phyloP scores from a whole-genome alignment of 2,113 vertebrate genomes.

The Pterocles gutturalis region DNA sequence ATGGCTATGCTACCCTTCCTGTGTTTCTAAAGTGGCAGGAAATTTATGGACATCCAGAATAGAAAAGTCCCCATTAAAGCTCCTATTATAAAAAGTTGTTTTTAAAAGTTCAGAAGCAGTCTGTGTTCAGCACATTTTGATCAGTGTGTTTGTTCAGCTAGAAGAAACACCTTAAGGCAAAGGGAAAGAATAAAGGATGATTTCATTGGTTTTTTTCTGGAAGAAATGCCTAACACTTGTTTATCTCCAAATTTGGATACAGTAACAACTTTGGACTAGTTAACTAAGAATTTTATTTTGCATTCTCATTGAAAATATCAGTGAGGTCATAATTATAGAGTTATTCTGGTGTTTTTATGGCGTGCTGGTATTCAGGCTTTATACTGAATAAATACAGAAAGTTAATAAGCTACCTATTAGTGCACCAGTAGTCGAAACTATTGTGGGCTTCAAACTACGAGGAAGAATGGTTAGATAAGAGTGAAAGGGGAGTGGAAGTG shows the following conservation, averaged over 20 bases:
- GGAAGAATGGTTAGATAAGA: not conserved
- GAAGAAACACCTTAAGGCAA: not conserved
- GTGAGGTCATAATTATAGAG: not conserved
- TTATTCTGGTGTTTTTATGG: not conserved
- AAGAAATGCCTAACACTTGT: not conserved
- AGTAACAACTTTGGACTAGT: not conserved
- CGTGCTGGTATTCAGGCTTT: not conserved
- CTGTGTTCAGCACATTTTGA: not conserved
- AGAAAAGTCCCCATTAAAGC: not conserved
- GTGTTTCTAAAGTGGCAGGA: not conserved
- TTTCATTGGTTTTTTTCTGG: not conserved
- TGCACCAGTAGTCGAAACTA: not conserved
- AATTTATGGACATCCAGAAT: not conserved
- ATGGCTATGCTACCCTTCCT: not conserved
- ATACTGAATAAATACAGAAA: not conserved
- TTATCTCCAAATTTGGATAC: not conserved
- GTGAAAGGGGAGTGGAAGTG: not conserved
- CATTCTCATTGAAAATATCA: not conserved
- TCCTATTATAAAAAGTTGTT: not conserved
- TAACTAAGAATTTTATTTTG: not conserved
- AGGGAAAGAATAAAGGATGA: not conserved
- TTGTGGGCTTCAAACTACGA: not conserved
- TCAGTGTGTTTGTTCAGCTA: not conserved
- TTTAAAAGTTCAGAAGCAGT: not conserved
- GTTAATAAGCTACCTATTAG: not conserved